These are phyloP conservation scores for Alosa alosa DNA, from an alignment of 2,113 vertebrate species.

Conservation along the genomic window DNA sequence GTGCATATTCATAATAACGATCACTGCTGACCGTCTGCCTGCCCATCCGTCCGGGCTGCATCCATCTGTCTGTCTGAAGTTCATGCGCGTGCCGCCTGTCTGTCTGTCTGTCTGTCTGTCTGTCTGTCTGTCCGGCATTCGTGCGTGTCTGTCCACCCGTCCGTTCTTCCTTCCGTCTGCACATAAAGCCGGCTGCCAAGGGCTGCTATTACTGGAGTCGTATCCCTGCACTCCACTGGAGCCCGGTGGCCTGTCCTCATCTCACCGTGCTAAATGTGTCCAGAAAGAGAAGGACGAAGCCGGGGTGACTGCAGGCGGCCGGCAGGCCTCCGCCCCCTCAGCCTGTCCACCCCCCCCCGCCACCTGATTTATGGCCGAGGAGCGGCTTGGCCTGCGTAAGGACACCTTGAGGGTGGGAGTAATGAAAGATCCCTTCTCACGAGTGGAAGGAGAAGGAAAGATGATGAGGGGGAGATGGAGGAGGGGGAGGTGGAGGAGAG, in stretches of 20 bases:
- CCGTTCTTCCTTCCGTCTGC: background rate
- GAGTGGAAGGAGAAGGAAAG: background rate
- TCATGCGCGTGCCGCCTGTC: background rate
- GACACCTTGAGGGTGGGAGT: conserved; percentile 6
- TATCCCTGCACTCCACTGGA: background rate
- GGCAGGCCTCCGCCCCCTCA: background rate
- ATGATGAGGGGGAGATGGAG: background rate
- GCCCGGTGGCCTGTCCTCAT: background rate
- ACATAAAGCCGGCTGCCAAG: background rate
- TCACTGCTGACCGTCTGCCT: background rate
- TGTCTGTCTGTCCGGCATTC: background rate
- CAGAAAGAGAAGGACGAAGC: conserved; percentile 7
- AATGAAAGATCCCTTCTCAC: background rate
- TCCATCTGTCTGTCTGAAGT: background rate
- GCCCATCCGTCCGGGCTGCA: background rate
- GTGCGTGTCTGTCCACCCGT: background rate
- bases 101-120: background rate
- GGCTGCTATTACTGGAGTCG: background rate
- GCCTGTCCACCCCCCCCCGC: background rate
- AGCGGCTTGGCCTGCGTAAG: background rate
- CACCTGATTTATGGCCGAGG: background rate
- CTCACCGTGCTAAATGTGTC: conserved; percentile 5
- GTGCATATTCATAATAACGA: background rate
- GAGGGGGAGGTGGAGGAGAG: background rate
- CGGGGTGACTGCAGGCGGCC: background rate